Evolutionary conservation across 2,797 vertebrate species (phyloP).

Genomic region (Pseudochromis fuscus): DNA sequence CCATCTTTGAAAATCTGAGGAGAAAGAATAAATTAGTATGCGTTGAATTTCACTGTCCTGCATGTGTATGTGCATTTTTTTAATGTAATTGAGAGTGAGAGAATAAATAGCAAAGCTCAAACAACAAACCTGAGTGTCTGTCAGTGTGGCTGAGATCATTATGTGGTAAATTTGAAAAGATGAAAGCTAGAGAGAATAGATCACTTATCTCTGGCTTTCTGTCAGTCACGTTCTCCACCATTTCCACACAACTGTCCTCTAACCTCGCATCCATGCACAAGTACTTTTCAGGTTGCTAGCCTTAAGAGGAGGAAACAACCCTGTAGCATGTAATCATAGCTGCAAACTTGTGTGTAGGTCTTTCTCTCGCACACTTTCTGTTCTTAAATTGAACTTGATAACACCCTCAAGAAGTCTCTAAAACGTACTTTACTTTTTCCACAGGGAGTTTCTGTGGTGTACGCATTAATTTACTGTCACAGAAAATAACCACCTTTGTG

Average conservation of each 20-base stretch:
- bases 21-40: background rate
- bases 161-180: constrained; percentile 63
- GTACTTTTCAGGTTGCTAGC: constrained; percentile 37
- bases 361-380: constrained; percentile 1
- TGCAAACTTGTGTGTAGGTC: constrained; percentile 4
- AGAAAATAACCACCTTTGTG: constrained; percentile 42
- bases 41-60: constrained; percentile 26
- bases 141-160: constrained; percentile 55
- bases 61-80: constrained; percentile 10
- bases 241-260: constrained; percentile 43
- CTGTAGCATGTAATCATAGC: constrained; percentile 23
- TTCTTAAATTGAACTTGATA: constrained; percentile 25
- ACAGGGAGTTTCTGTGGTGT: constrained; percentile 35
- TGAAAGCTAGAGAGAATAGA: constrained; percentile 52
- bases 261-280: constrained; percentile 48
- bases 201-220: constrained; percentile 23
- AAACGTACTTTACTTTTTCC: constrained; percentile 27
- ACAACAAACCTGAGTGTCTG: constrained; percentile 17
- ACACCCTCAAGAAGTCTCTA: constrained; percentile 30
- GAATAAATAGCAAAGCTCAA: constrained; percentile 29
- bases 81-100: constrained; percentile 20
- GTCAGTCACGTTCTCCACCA: constrained; percentile 36
- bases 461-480: constrained; percentile 50
- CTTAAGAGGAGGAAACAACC: constrained; percentile 24
- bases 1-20: constrained; percentile 15